phyloP scores from a whole-genome alignment of 2,113 vertebrate genomes.

The Bagarius yarrelli region DNA sequence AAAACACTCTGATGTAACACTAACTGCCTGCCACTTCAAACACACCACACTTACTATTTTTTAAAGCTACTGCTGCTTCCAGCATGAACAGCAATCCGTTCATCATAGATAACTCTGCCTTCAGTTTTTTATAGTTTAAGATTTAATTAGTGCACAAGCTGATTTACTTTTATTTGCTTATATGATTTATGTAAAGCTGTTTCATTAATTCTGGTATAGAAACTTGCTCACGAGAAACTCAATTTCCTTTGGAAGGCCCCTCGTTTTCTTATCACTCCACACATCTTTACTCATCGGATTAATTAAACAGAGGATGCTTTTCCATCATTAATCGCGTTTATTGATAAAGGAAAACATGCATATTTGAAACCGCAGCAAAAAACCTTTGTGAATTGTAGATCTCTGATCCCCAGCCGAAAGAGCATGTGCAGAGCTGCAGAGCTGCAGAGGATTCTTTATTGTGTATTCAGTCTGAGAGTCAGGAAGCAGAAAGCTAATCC shows the following conservation, averaged over 20 bases:
- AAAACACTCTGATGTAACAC: constrained; percentile 38
- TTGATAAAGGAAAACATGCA: constrained; percentile 9
- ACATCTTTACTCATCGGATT: background rate
- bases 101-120: constrained; percentile 28
- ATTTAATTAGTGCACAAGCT: constrained; percentile 29
- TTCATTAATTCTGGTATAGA: background rate
- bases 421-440: constrained; percentile 8
- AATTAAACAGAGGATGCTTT: constrained; percentile 2
- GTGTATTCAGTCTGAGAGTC: constrained; percentile 25
- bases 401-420: constrained; percentile 8
- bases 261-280: background rate
- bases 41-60: constrained; percentile 11
- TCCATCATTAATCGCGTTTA: constrained; percentile 12
- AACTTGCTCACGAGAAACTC: background rate
- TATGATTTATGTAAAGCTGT: constrained; percentile 10
- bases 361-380: constrained; percentile 17
- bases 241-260: background rate
- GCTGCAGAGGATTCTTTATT: constrained; percentile 11
- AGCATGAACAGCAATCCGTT: constrained; percentile 28
- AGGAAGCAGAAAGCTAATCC: constrained; percentile 19
- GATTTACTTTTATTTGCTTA: constrained; percentile 8
- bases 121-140: constrained; percentile 9
- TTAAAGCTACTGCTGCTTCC: background rate
- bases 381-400: constrained; percentile 4
- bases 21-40: constrained; percentile 41